Evolutionary conservation across 2,888 invertebrate genomes (phyloP).

Genomic region (Diarsia dahlii): DNA sequence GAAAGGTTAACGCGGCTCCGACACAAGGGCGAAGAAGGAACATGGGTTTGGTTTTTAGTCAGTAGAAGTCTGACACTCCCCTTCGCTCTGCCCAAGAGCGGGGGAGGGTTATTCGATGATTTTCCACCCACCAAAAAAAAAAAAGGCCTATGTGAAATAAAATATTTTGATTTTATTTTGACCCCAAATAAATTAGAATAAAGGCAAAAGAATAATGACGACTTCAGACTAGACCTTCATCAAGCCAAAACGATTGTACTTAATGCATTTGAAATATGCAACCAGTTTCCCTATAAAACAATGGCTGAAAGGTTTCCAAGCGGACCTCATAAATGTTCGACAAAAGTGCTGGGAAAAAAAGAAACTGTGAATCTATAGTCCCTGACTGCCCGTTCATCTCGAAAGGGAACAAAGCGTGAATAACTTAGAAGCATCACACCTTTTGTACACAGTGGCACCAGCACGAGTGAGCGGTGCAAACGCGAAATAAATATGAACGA

Average conservation of each 20-base stretch:
- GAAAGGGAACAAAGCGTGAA: constrained; percentile 17
- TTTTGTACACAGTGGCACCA: constrained; percentile 10
- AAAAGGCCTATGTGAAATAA: too few species aligned
- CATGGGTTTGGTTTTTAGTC: too few species aligned
- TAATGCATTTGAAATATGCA: neutral
- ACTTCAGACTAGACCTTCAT: too few species aligned
- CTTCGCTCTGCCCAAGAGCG: too few species aligned
- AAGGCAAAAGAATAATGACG: too few species aligned
- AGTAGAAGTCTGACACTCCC: too few species aligned
- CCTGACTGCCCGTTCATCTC: neutral
- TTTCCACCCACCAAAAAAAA: too few species aligned
- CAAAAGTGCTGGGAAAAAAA: constrained; percentile 2
- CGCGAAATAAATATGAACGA: neutral
- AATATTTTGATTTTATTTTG: too few species aligned
- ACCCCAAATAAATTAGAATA: too few species aligned
- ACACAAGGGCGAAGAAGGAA: too few species aligned
- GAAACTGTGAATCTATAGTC: neutral
- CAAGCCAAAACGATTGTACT: neutral
- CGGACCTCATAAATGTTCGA: neutral
- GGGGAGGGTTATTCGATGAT: too few species aligned
- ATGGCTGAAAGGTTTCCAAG: neutral
- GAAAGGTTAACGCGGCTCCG: too few species aligned
- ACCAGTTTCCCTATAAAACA: neutral
- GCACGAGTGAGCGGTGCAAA: neutral
- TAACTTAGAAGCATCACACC: constrained; percentile 27